Evolutionary conservation across 2,113 vertebrate species (phyloP), one percentile per base, ranked within the genome.

Genomic region (Neodon shergylaensis): DNA sequence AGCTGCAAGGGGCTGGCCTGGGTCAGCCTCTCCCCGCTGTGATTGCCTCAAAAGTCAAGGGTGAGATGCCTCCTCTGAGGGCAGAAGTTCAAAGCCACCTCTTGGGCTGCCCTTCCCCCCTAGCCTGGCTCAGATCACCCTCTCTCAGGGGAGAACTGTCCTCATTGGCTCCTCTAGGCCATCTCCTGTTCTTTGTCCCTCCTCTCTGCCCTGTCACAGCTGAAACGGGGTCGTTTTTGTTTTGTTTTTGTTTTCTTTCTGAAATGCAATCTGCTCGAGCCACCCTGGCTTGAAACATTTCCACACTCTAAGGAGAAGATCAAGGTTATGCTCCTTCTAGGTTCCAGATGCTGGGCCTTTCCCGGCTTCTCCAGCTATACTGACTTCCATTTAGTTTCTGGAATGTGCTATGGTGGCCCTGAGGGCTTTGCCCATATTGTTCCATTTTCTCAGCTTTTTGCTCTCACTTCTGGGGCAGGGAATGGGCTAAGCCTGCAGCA

Each of bases 1-100:
- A 63, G 79, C 66, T 14, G 87, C 73, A 42, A 89, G 92, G 91
- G 79, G 77, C 87, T 74, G 73, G 90, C 78, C 66, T 81, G 68
- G 47, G 82, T 63, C 73, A 49, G 68, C 52, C 10, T 73, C 65
- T 24, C 49, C 74, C 84, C 77, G 52, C 84, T 42, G 61, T 33
- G 36, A 88, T 76, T 7, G 2, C 66, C 78, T 91, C 90, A 47
- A 14, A 88, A 54, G 70, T 54, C 63, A 61, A 87, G 84, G 83
- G 28, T 8, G 12, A 4, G 9, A n/a, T 4, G n/a, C 9, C 9
- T 54, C 61, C 5, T 49, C 7, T 24, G n/a, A 88, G 95, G 54
- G 73, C 24, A 54, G 0, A 44, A 36, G 85, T 58, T 92, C 77
- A 79, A 52, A 88, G 95, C 54, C 68, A 49, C 42, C 72, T 26